These are phyloP conservation scores for Dromiciops gliroides DNA, from an alignment of 2,113 vertebrate genomes.

Conservation along the genomic window DNA sequence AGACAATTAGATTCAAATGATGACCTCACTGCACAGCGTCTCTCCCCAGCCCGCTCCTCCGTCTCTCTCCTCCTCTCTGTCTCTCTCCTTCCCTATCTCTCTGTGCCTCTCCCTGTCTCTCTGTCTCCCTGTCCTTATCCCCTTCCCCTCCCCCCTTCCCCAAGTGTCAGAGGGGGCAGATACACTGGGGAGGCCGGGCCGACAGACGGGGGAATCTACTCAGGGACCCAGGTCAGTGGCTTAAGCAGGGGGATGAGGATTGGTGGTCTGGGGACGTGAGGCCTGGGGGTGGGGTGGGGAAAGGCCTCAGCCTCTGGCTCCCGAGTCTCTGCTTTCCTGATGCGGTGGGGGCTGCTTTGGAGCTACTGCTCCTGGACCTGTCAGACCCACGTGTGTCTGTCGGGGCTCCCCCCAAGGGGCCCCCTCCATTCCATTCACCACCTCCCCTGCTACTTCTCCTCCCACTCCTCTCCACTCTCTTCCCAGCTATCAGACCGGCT, in stretches of 20 bases:
- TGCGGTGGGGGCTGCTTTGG: conserved; percentile 49
- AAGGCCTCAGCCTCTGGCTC: conserved; percentile 40
- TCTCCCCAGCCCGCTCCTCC: conserved; percentile 71
- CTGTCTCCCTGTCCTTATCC: background rate
- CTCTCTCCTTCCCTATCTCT: conserved; percentile 66
- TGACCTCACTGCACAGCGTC: conserved; percentile 81
- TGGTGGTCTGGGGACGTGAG: background rate
- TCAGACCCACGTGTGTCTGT: conserved; percentile 73
- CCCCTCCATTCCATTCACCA: conserved; percentile 70
- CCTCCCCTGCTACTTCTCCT: conserved; percentile 1
- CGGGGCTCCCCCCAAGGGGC: conserved; percentile 70
- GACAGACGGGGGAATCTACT: conserved; percentile 65
- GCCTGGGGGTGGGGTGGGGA: conserved; percentile 1
- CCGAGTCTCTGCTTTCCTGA: conserved; percentile 61
- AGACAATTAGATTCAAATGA: conserved; percentile 82
- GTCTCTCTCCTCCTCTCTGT: conserved; percentile 31
- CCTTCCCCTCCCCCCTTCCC: conserved; percentile 19
- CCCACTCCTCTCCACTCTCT: background rate
- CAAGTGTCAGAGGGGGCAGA: conserved; percentile 47
- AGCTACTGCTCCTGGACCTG: conserved; percentile 63
- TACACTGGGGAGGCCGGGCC: conserved; percentile 57
- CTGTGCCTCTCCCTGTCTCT: conserved; percentile 45
- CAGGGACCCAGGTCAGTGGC: conserved; percentile 76
- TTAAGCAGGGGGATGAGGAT: background rate
- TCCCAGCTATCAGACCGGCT: conserved; percentile 36